A percentile compares a stretch with the other conserved stretches of the same genome.
These are phyloP conservation scores for Platorchestia sp. DNA, from an alignment of 1,140 invertebrate genomes.

Conservation along the genomic window DNA sequence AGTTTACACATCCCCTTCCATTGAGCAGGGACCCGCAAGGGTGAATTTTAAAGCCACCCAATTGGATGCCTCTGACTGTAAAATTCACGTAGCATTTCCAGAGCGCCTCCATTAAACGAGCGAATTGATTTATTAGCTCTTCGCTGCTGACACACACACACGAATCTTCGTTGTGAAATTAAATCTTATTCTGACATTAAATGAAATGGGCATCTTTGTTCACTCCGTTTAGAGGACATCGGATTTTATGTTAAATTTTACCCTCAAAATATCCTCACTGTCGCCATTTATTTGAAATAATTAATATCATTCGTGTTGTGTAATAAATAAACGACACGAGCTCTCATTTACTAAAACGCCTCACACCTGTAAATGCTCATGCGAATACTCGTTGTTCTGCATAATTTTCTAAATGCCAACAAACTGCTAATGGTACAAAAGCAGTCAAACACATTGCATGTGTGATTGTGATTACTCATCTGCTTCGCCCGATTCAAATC, in stretches of 20 bases:
- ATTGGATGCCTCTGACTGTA: constrained; percentile 39
- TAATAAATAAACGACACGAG: background rate
- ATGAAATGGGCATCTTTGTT: background rate
- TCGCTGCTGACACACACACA: background rate
- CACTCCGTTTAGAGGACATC: background rate
- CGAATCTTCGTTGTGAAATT: background rate
- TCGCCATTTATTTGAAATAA: background rate
- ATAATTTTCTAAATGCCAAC: background rate
- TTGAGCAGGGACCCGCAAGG: constrained; percentile 17
- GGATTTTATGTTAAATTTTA: background rate
- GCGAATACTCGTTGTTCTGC: background rate
- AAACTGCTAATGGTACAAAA: background rate
- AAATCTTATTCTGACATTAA: background rate
- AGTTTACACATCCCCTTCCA: constrained; percentile 36
- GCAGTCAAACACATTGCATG: constrained; percentile 38
- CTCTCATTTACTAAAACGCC: background rate
- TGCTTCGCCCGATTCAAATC: constrained; percentile 25
- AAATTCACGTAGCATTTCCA: constrained; percentile 36
- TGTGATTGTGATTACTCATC: constrained; percentile 10
- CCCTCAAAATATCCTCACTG: background rate
- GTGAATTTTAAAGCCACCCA: constrained; percentile 47
- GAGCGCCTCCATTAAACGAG: constrained; percentile 1
- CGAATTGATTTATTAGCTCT: background rate
- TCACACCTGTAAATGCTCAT: background rate
- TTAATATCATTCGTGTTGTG: background rate